Conservation (phyloP, 2,888 invertebrate species). For the Sphaerolaimus hirsutus region DNA sequence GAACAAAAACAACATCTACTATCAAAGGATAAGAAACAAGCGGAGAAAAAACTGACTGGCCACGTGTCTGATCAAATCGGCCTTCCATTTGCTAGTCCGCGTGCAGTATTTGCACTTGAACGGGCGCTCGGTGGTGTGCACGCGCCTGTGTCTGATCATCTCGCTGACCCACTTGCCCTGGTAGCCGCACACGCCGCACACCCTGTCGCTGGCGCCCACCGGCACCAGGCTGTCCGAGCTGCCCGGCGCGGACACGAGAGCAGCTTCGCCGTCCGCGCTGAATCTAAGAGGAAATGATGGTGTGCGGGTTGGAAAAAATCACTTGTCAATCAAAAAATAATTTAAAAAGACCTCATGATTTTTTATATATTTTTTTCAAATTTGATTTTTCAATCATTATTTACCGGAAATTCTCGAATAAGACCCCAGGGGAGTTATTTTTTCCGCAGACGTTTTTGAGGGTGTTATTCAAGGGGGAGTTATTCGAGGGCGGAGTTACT, state of each 20-base stretch:
- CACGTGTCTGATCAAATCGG: constrained; percentile 31
- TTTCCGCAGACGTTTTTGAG: too few species aligned
- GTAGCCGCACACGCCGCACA: constrained; percentile 24
- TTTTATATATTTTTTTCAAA: too few species aligned
- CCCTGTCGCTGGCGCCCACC: too few species aligned
- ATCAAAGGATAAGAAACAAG: not conserved
- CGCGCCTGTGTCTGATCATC: constrained; percentile 29
- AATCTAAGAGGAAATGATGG: not conserved
- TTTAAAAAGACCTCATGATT: not conserved
- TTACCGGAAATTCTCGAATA: too few species aligned
- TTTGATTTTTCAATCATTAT: too few species aligned
- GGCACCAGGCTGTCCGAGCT: too few species aligned
- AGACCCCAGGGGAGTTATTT: too few species aligned
- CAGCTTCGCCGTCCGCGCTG: not conserved
- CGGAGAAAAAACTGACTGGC: constrained; percentile 18
- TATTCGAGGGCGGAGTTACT: too few species aligned
- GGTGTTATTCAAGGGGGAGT: too few species aligned
- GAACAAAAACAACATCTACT: constrained; percentile 1
- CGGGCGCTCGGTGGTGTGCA: constrained; percentile 29
- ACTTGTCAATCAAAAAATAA: not conserved
- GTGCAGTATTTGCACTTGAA: constrained; percentile 30
- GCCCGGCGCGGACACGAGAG: constrained; percentile 15
- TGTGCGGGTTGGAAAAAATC: not conserved
- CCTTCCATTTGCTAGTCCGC: constrained; percentile 32
- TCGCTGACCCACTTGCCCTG: constrained; percentile 30